Evolutionary conservation across 2,888 invertebrate species (phyloP).

Genomic region (Cheiracanthium punctorium): DNA sequence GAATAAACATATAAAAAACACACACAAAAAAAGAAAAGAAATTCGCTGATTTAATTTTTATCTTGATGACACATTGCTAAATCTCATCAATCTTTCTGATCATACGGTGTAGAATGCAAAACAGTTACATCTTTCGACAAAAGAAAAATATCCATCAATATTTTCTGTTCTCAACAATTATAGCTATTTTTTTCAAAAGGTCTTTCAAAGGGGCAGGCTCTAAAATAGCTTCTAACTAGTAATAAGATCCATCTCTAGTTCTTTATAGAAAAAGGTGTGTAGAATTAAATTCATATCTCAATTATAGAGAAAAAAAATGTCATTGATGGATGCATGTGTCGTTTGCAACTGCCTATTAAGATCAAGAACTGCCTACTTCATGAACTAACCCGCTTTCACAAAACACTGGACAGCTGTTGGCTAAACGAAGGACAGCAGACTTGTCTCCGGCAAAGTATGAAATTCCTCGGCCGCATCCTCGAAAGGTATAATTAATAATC

Average conservation of each 20-base stretch:
- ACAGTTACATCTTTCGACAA: too few relatives aligned
- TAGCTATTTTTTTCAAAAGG: too few relatives aligned
- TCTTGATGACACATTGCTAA: too few relatives aligned
- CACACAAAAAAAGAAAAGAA: too few relatives aligned
- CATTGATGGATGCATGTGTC: conserved; percentile 60
- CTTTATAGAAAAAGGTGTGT: background rate
- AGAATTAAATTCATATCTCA: background rate
- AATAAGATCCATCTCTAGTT: background rate
- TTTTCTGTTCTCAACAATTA: too few relatives aligned
- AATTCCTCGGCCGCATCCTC: conserved; percentile 26
- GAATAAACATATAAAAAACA: too few relatives aligned
- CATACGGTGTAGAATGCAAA: too few relatives aligned
- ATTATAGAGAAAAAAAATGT: background rate
- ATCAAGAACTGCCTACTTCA: conserved; percentile 55
- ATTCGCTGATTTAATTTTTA: too few relatives aligned
- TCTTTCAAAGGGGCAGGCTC: background rate
- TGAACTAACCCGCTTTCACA: conserved; percentile 20
- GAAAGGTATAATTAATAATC: conserved; percentile 47
- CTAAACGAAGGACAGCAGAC: conserved; percentile 21
- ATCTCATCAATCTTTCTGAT: too few relatives aligned
- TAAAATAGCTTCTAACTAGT: background rate
- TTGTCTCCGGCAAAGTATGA: conserved; percentile 20
- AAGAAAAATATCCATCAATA: too few relatives aligned
- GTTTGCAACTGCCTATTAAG: conserved; percentile 46
- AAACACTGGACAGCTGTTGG: conserved; percentile 18